Evolutionary conservation across 2,888 invertebrate genomes (phyloP).

Genomic region (Liopterus haemorrhoidalis): DNA sequence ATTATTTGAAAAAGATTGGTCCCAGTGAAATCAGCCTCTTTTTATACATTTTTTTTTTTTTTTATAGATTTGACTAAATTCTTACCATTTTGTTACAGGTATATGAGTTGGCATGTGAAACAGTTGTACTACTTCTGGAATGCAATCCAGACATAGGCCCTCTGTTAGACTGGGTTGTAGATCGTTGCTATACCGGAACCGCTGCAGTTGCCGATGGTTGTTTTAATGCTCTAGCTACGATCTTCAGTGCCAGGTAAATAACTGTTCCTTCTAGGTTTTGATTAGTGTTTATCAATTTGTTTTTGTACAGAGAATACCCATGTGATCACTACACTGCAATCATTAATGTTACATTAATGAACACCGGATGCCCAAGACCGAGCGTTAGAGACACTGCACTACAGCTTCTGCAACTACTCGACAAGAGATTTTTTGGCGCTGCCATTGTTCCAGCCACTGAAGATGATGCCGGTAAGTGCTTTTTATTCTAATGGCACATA

Average conservation of each 20-base stretch:
- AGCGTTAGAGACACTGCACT: conserved; percentile 91
- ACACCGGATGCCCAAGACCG: conserved; percentile 89
- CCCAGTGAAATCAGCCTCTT: no score
- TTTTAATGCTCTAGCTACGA: conserved; percentile 90
- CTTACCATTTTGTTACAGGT: conserved; percentile 59
- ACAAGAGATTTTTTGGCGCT: conserved; percentile 91
- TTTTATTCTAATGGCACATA: conserved; percentile 10
- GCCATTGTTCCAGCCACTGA: conserved; percentile 64
- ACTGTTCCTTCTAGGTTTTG: background rate
- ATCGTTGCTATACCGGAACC: conserved; percentile 91
- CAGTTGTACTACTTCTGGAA: conserved; percentile 86
- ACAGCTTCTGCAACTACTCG: conserved; percentile 86
- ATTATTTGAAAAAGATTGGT: no score
- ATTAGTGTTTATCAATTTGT: conserved; percentile 16
- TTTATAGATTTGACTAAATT: conserved; percentile 10
- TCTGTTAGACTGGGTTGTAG: conserved; percentile 95
- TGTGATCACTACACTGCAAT: conserved; percentile 97
- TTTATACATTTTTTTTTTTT: conserved; percentile 8
- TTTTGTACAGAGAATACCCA: conserved; percentile 76
- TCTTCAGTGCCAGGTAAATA: conserved; percentile 86
- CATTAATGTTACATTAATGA: conserved; percentile 94
- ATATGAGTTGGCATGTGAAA: conserved; percentile 85
- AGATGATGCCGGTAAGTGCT: conserved; percentile 62
- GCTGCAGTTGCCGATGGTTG: conserved; percentile 92
- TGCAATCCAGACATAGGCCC: conserved; percentile 90